phyloP scores from a whole-genome alignment of 2,888 invertebrate species.

The Ochropleura leucogaster region DNA sequence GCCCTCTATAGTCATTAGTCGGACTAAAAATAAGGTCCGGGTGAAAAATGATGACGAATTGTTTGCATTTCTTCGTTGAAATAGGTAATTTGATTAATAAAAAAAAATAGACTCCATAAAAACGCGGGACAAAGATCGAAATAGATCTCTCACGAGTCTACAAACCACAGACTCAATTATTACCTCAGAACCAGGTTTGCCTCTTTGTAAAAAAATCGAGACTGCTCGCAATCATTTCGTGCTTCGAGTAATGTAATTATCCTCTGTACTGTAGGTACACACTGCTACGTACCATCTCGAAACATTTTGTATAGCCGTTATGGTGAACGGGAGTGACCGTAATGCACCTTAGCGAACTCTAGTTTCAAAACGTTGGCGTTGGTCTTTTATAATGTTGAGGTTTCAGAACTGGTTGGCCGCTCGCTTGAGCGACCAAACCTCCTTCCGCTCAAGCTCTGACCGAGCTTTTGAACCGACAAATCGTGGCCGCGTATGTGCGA shows the following conservation, averaged over 20 bases:
- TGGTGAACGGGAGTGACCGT: not conserved
- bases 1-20: slow-evolving; percentile 40
- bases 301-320: not conserved
- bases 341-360: not conserved
- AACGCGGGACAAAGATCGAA: not conserved
- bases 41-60: slow-evolving; percentile 7
- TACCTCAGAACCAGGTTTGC: not conserved
- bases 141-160: not conserved
- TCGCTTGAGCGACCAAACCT: not conserved
- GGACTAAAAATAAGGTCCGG: not conserved
- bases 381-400: not conserved
- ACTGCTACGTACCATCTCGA: not conserved
- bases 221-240: not conserved
- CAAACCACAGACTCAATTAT: not conserved
- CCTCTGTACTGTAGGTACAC: no score
- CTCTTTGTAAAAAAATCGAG: not conserved
- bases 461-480: no score
- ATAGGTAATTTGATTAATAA: not conserved
- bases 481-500: no score
- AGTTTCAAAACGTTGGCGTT: not conserved
- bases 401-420: not conserved
- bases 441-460: no score
- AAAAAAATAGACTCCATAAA: not conserved
- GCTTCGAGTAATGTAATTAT: not conserved
- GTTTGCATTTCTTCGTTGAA: not conserved